A percentile compares a stretch with the other conserved stretches of the same genome.
Evolutionary conservation across 1,140 invertebrate species (phyloP).

Genomic region (Microplitis mediator): DNA sequence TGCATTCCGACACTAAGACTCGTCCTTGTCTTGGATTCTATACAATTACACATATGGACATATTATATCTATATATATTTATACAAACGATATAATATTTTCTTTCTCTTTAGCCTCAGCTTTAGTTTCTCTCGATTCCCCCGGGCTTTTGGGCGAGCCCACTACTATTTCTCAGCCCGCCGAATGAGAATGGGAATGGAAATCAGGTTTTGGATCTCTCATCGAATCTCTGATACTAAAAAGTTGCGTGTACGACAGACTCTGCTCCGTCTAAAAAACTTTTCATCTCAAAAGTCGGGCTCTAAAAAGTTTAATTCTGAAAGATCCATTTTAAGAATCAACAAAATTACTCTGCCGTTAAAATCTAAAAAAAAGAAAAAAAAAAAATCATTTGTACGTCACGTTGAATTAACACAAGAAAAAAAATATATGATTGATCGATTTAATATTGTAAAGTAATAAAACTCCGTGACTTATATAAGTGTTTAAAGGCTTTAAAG

Average conservation of each 20-base stretch:
- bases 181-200: constrained; percentile 28
- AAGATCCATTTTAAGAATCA: too few relatives aligned
- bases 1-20: constrained; percentile 39
- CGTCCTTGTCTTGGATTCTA: constrained; percentile 16
- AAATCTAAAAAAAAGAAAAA: too few relatives aligned
- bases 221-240: constrained; percentile 32
- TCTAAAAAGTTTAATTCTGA: too few relatives aligned
- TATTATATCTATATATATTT: not conserved
- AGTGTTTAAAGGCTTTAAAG: too few relatives aligned
- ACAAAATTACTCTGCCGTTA: too few relatives aligned
- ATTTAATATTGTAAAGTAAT: not conserved
- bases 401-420: too few relatives aligned
- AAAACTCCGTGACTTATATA: too few relatives aligned
- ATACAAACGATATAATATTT: not conserved
- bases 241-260: constrained; percentile 36
- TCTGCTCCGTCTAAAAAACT: not conserved
- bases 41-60: not conserved
- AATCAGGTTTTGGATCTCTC: constrained; percentile 44
- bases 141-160: constrained; percentile 13
- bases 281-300: too few relatives aligned
- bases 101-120: not conserved
- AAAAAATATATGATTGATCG: too few relatives aligned
- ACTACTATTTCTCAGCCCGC: constrained; percentile 1
- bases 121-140: not conserved
- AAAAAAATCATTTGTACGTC: too few relatives aligned